Base-by-base conservation (phyloP, 2,113 vertebrate genomes). In the Semicossyphus pulcher region DNA sequence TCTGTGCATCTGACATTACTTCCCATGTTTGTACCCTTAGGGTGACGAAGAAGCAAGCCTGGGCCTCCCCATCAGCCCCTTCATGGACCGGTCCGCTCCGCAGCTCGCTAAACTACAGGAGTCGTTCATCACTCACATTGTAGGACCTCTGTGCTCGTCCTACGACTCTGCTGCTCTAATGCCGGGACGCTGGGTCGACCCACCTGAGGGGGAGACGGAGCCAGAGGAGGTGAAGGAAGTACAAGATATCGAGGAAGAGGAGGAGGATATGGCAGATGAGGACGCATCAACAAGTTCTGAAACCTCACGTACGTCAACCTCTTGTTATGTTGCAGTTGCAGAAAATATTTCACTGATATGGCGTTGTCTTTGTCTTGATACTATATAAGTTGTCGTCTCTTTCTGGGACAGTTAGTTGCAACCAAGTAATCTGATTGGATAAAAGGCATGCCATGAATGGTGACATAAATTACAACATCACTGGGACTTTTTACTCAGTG, bases 71-170 rank as follows among this genome's bases (percentile, higher is more conserved):
- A 97, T 98, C 86, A 99, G 97, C 80, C 97, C 97, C 0, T 99
- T 97, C 89, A 99, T 99, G 97, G 96, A 99, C 84, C 96, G 97
- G 6, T 96, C 96, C 0, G 95, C 96, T 3, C 97, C 97, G 0
- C 96, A 98, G 87, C 86, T 99, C 73, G 97, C 97, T 26, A 95
- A 97, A 44, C 95, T 99, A 3, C 97, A 99, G 89, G 97, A 99
- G 70, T 99, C 97, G 3, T 99, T 99, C 91, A 98, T 99, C 87
- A 96, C 96, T 12, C 97, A 99, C 90, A 98, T 99, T 3, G 97
- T 99, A 88, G 96, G 96, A 2, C 97, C 97, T 1, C 94, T 99
- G 0, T 98, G 97, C 78, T 94, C 95, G 61, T 97, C 96, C 72
- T 99, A 98, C 4, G 89, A 96, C 84, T 97, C 97, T 0, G 96